phyloP scores from a whole-genome alignment of 2,888 invertebrate genomes.

The Eutolmus rufibarbis region DNA sequence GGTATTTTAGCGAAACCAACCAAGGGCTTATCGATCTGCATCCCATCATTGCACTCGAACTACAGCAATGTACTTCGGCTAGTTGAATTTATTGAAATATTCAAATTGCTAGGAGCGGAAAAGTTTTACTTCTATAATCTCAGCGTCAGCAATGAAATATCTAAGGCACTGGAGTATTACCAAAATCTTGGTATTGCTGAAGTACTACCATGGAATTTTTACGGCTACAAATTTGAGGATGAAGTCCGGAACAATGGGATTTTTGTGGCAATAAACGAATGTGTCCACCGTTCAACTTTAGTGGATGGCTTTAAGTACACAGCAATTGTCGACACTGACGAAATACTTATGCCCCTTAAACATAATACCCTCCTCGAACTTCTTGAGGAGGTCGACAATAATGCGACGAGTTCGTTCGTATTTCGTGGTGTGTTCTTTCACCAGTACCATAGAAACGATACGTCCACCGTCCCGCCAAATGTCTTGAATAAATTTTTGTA shows the following conservation, averaged over 20 bases:
- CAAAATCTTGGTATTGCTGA: slow-evolving; percentile 54
- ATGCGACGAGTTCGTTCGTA: slow-evolving; percentile 55
- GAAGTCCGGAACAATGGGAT: slow-evolving; percentile 72
- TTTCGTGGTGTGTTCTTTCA: slow-evolving; percentile 65
- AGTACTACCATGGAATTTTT: slow-evolving; percentile 62
- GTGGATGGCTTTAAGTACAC: slow-evolving; percentile 74
- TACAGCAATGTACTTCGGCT: slow-evolving; percentile 62
- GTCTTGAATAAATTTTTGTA: slow-evolving; percentile 57
- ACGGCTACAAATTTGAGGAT: slow-evolving; percentile 53
- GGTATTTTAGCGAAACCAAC: neutral
- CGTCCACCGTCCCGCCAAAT: slow-evolving; percentile 54
- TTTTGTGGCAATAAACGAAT: slow-evolving; percentile 91
- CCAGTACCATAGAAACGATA: slow-evolving; percentile 62
- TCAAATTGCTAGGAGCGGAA: slow-evolving; percentile 62
- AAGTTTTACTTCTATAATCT: slow-evolving; percentile 64
- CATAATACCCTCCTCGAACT: slow-evolving; percentile 72
- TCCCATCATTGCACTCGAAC: slow-evolving; percentile 62
- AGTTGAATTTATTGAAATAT: slow-evolving; percentile 65
- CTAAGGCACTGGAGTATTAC: slow-evolving; percentile 60
- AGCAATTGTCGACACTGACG: slow-evolving; percentile 85
- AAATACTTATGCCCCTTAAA: slow-evolving; percentile 81
- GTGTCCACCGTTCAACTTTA: slow-evolving; percentile 87
- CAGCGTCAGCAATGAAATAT: slow-evolving; percentile 58
- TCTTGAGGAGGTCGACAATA: slow-evolving; percentile 56
- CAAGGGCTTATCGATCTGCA: slow-evolving; percentile 58